Evolutionary conservation across 2,797 vertebrate species (phyloP).

Genomic region (Petrocephalus sullivani): DNA sequence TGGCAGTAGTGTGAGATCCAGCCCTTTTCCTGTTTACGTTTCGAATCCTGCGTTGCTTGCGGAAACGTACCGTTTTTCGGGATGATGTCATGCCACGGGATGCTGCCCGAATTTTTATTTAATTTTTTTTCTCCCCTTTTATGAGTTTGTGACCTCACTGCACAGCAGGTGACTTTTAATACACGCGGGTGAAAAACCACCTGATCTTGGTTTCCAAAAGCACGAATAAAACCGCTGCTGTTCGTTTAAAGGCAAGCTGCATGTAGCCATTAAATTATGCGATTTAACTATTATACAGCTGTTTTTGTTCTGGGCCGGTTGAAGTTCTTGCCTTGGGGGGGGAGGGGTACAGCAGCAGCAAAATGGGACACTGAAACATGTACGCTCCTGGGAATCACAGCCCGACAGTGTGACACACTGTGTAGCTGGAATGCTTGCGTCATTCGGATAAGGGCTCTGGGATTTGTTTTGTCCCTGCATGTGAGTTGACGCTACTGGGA

Average conservation of each 20-base stretch:
- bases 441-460: not conserved
- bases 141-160: not conserved
- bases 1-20: not conserved
- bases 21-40: not conserved
- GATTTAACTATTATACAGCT: not conserved
- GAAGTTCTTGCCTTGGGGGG: not conserved
- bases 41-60: not conserved
- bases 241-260: slow-evolving; percentile 1
- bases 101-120: not conserved
- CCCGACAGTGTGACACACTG: no score
- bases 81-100: not conserved
- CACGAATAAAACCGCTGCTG: not conserved
- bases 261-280: not conserved
- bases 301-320: not conserved
- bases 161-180: not conserved
- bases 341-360: not conserved
- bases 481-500: not conserved
- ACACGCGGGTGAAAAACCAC: not conserved
- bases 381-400: not conserved
- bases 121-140: not conserved
- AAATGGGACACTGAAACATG: not conserved
- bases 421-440: not conserved
- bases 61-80: not conserved
- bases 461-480: not conserved
- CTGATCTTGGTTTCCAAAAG: not conserved